Conservation (phyloP, 2,797 vertebrate genomes). For the Mallotus villosus region DNA sequence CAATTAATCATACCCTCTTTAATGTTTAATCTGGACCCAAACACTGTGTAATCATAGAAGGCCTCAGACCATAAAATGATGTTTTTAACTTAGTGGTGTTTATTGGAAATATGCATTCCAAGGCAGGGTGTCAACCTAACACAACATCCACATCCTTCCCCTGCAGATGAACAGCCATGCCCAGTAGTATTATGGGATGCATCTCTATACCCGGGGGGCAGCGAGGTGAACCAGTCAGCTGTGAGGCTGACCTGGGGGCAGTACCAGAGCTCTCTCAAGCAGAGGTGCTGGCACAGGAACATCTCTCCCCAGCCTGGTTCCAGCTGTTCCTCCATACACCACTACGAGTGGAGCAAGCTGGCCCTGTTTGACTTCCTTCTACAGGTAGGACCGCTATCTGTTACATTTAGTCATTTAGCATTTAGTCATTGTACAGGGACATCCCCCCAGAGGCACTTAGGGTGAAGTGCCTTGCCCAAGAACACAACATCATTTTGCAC, state of each 20-base stretch:
- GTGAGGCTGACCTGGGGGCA: conserved; percentile 83
- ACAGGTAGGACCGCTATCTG: conserved; percentile 77
- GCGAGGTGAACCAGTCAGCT: conserved; percentile 71
- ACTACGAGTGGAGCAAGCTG: conserved; percentile 92
- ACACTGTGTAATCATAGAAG: too few relatives aligned
- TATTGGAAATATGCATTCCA: too few relatives aligned
- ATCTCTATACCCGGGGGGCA: conserved; percentile 75
- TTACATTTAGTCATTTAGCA: too few relatives aligned
- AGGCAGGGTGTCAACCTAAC: too few relatives aligned
- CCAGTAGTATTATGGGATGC: conserved; percentile 89
- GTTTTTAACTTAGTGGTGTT: too few relatives aligned
- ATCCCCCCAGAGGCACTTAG: too few relatives aligned
- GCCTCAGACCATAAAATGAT: too few relatives aligned
- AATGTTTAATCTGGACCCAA: too few relatives aligned
- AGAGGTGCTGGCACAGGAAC: conserved; percentile 88
- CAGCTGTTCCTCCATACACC: conserved; percentile 85
- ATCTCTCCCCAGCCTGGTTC: conserved; percentile 80
- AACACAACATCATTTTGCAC: too few relatives aligned
- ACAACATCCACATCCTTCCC: conserved; percentile 34
- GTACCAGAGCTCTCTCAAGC: conserved; percentile 85
- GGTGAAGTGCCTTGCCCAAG: too few relatives aligned
- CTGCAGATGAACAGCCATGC: conserved; percentile 78
- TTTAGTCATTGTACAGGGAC: too few relatives aligned
- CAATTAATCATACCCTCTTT: not conserved
- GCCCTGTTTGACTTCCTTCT: conserved; percentile 94